Percentiles rank a stretch among this genome's conserved stretches.
Conservation (phyloP, 2,113 vertebrate genomes). For the Zosterops borbonicus region DNA sequence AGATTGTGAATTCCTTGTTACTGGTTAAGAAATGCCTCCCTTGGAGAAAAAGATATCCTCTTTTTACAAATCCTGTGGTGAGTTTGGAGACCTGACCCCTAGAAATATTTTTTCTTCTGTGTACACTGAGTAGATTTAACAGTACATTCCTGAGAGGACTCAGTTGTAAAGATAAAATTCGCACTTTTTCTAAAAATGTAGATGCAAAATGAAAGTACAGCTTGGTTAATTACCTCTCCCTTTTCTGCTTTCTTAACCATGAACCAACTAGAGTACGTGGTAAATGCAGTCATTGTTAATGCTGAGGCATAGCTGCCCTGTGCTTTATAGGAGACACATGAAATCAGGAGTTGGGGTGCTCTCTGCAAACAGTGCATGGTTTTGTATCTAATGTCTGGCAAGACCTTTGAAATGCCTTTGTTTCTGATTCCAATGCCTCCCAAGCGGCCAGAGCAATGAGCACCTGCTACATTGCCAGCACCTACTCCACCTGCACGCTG, state of each 20-base stretch:
- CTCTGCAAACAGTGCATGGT: not conserved
- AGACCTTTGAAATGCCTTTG: not conserved
- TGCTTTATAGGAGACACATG: not conserved
- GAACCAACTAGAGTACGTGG: not conserved
- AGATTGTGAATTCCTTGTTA: not conserved
- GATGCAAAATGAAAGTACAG: not conserved
- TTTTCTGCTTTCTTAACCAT: not conserved
- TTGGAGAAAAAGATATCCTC: not conserved
- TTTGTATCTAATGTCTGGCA: not conserved
- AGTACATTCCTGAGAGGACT: not conserved
- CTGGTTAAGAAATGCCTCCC: not conserved
- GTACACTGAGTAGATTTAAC: not conserved
- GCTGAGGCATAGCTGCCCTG: accelerated
- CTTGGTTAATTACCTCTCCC: not conserved
- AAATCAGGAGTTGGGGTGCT: not conserved
- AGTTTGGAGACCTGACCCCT: not conserved
- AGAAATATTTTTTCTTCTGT: not conserved
- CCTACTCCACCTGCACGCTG: conserved; percentile 84
- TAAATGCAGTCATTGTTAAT: not conserved
- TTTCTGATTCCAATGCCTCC: not conserved
- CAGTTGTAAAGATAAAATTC: not conserved
- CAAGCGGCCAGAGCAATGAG: conserved; percentile 82
- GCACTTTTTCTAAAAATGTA: not conserved
- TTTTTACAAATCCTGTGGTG: not conserved
- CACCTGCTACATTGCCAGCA: conserved; percentile 89